These are phyloP conservation scores for Chaenogobius annularis DNA, from an alignment of 2,113 vertebrate genomes.

Conservation along the genomic window DNA sequence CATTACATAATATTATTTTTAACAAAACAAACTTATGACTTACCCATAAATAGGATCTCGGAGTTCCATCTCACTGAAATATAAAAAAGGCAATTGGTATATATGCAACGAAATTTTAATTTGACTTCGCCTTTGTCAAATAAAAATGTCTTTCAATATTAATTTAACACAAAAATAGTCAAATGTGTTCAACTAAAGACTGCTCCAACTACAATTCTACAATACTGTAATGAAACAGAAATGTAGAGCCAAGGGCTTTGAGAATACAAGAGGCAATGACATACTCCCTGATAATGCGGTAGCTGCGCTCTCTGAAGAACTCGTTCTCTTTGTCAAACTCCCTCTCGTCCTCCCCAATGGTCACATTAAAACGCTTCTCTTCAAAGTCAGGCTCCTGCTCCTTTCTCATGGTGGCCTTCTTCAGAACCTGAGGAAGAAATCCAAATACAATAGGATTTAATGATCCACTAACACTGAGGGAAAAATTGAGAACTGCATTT, in stretches of 20 bases:
- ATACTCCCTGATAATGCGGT: slow-evolving; percentile 90
- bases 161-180: too few relatives aligned
- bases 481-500: not conserved
- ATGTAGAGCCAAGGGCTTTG: not conserved
- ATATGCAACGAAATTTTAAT: too few relatives aligned
- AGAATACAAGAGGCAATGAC: not conserved
- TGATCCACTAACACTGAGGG: not conserved
- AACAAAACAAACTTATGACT: slow-evolving; percentile 34
- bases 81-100: slow-evolving; percentile 13
- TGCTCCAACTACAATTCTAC: too few relatives aligned
- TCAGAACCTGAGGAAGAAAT: slow-evolving; percentile 82
- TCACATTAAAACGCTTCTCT: slow-evolving; percentile 96
- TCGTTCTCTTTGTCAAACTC: slow-evolving; percentile 99
- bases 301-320: slow-evolving; percentile 93
- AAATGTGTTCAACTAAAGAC: too few relatives aligned
- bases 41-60: slow-evolving; percentile 87
- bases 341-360: slow-evolving; percentile 93
- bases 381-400: slow-evolving; percentile 99
- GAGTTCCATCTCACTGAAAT: slow-evolving; percentile 83
- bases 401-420: slow-evolving; percentile 97
- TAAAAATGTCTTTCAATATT: too few relatives aligned
- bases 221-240: too few relatives aligned
- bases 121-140: too few relatives aligned
- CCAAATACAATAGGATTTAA: not conserved
- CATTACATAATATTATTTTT: not conserved